Evolutionary conservation across 1,140 invertebrate species (phyloP), one percentile per base, ranked within the genome.

Genomic region (Lamellibrachia luymesi): DNA sequence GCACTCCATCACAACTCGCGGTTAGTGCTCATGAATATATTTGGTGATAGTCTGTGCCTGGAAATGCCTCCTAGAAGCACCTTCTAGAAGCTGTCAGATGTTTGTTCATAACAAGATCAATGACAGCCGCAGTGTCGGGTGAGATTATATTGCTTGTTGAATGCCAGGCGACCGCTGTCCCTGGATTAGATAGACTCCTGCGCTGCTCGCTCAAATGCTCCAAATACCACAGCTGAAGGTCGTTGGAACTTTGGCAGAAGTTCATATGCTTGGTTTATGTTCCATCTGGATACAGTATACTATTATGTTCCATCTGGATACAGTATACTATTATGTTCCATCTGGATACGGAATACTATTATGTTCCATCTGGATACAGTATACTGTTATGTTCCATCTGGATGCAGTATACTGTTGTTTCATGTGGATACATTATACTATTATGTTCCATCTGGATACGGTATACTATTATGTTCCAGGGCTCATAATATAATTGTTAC

Each of bases 51-150:
- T 8, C 64, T 80, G 64, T 80, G 6, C 64, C 64, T 56, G 64
- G 64, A 80, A 80, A 80, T 13, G 13, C 64, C 64, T 80, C 64
- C 64, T 80, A 80, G 64, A 56, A 56, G 52, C 52, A n/a, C n/a
- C 52, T 56, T 13, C 52, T 13, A 56, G 52, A 80, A 80, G 64
- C 64, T 80, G 64, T 80, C 64, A 80, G 64, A 80, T 80, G 13
- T 80, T 80, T 80, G 64, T 80, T 80, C 64, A 80, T 80, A 80
- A 80, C 64, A 80, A 80, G 64, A 80, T 80, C 64, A 80, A 80
- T 80, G 64, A 22, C 64, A 80, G 64, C 13, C 25, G 64, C 10
- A 80, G 64, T 80, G 64, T 8, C 13, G 64, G 64, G 64, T 22
- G 64, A 80, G 64, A 80, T 80, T 80, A 80, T 80, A 80, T 80